These are phyloP conservation scores for Ectemnius continuus DNA, from an alignment of 2,888 invertebrate genomes.

Conservation along the genomic window DNA sequence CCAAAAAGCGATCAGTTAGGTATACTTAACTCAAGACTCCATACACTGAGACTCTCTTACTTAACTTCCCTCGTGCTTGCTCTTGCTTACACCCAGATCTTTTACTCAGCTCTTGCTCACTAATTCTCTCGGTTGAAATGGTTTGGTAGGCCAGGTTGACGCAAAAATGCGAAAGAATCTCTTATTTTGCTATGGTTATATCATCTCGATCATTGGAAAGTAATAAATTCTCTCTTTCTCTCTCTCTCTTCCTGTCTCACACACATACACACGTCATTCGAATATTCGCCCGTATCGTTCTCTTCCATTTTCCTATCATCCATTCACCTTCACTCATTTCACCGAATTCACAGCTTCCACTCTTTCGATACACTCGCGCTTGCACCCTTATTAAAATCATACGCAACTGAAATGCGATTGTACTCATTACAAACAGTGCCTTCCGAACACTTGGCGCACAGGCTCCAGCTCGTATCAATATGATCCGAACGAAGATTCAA, in stretches of 20 bases:
- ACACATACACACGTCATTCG: conserved; percentile 38
- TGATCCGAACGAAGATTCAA: conserved; percentile 63
- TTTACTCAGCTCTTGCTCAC: conserved; percentile 13
- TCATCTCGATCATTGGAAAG: conserved; percentile 44
- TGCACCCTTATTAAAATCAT: conserved; percentile 58
- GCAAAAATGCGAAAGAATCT: conserved; percentile 33
- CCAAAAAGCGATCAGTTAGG: conserved; percentile 6
- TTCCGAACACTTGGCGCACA: conserved; percentile 34
- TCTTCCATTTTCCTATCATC: conserved; percentile 27
- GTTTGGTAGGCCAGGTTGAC: conserved; percentile 52
- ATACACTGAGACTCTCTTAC: not conserved
- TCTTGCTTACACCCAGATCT: conserved; percentile 15
- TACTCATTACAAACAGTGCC: conserved; percentile 56
- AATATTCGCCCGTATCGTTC: conserved; percentile 14
- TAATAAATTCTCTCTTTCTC: conserved; percentile 50
- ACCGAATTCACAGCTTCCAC: conserved; percentile 26
- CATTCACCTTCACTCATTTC: too few relatives aligned
- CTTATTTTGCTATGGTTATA: conserved; percentile 41
- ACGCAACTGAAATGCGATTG: conserved; percentile 58
- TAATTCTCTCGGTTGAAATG: conserved; percentile 26
- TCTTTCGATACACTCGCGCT: conserved; percentile 28
- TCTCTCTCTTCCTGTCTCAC: conserved; percentile 38
- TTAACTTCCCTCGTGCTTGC: conserved; percentile 20
- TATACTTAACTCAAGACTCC: conserved; percentile 1
- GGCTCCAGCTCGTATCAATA: conserved; percentile 35